phyloP scores from a whole-genome alignment of 2,113 vertebrate species.

The Labrus mixtus region DNA sequence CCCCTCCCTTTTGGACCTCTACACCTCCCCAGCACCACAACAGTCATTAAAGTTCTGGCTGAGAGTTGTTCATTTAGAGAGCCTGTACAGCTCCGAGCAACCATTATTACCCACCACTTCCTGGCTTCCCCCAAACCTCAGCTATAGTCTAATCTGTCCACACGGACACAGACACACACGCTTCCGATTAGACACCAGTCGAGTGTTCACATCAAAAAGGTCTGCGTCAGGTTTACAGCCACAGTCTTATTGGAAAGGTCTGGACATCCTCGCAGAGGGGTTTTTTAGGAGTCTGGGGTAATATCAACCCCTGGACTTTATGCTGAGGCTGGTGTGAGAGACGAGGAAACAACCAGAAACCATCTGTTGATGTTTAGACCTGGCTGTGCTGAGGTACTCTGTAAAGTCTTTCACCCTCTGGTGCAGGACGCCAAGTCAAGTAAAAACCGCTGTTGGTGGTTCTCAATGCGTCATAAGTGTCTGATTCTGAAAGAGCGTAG shows the following conservation, averaged over 20 bases:
- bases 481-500: background rate
- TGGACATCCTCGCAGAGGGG: conserved; percentile 55
- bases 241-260: conserved; percentile 58
- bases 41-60: conserved; percentile 70
- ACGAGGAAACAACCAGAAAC: conserved; percentile 46
- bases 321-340: conserved; percentile 32
- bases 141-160: conserved; percentile 46
- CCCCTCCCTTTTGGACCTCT: conserved; percentile 2
- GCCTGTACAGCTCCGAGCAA: conserved; percentile 45
- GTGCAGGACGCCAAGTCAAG: conserved; percentile 15
- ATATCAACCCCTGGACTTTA: conserved; percentile 61
- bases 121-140: conserved; percentile 43
- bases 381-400: conserved; percentile 2
- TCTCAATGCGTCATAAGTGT: background rate
- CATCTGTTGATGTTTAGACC: conserved; percentile 58
- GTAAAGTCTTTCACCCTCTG: conserved; percentile 1
- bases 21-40: conserved; percentile 32
- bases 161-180: conserved; percentile 61
- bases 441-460: conserved; percentile 2
- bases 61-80: conserved; percentile 60
- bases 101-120: conserved; percentile 78
- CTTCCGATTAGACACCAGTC: conserved; percentile 69
- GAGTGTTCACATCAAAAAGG: conserved; percentile 74
- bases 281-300: conserved; percentile 58
- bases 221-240: conserved; percentile 64